phyloP scores from a whole-genome alignment of 2,888 invertebrate genomes.

The Odontocerum albicorne region DNA sequence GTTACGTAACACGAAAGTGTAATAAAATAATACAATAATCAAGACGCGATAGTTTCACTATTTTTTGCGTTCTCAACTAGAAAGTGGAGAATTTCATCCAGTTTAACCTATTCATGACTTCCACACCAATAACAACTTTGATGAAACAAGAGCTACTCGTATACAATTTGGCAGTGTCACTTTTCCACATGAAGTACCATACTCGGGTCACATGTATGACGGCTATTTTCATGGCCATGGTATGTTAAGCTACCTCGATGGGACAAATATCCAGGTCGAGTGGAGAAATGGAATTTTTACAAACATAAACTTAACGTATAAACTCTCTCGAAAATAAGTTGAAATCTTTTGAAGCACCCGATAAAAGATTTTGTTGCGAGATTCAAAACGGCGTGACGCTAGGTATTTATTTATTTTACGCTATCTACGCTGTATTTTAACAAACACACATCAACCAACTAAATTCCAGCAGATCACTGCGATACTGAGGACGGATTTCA shows the following conservation, averaged over 20 bases:
- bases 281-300: conserved; percentile 64
- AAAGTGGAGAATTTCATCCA: too few species aligned
- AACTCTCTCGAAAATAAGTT: conserved; percentile 59
- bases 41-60: too few species aligned
- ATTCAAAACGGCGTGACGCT: conserved; percentile 60
- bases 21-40: too few species aligned
- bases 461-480: conserved; percentile 64
- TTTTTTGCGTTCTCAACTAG: too few species aligned
- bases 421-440: conserved; percentile 62
- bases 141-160: too few species aligned
- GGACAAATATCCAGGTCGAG: conserved; percentile 61
- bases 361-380: conserved; percentile 47
- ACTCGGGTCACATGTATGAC: conserved; percentile 66
- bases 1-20: too few species aligned
- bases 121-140: too few species aligned
- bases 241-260: conserved; percentile 61
- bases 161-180: too few species aligned
- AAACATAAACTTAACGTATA: conserved; percentile 58
- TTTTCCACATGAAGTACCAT: conserved; percentile 50
- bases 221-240: conserved; percentile 72
- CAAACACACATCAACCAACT: conserved; percentile 58
- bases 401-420: too few species aligned
- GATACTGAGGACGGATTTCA: conserved; percentile 77
- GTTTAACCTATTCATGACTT: too few species aligned
- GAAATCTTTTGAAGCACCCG: conserved; percentile 49